Evolutionary conservation across 1,140 invertebrate species (phyloP), one percentile per base, ranked within the genome.

Genomic region (Eriocheir sinensis): DNA sequence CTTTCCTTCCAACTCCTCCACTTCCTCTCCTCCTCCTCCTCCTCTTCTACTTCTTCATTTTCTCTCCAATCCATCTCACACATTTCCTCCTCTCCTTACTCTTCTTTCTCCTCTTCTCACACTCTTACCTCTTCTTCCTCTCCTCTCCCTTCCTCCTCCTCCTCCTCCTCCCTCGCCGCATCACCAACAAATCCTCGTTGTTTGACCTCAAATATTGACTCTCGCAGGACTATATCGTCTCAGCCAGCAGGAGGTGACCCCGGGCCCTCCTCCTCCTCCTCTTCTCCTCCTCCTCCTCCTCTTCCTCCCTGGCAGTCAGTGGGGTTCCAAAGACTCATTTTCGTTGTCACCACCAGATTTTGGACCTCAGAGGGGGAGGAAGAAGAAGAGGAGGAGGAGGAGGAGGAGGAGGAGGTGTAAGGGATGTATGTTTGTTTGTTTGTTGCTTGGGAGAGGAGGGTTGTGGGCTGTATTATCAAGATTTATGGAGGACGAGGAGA

Each of bases 161-260:
- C n/a, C n/a, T 53, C n/a, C 60, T n/a, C 60, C 60, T 72, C 60
- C 27, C 60, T n/a, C 27, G 60, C 0, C 27, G 27, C 60, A 72
- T n/a, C 60, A 53, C 2, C 12, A 9, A 72, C 60, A 72, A 72
- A n/a, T 72, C 60, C 60, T n/a, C n/a, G 60, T 72, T 72, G 60
- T 72, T 72, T 72, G 60, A 72, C 60, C 60, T 72, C 21, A 72
- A 72, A 72, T 72, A 72, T 72, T 72, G 60, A 72, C 60, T 72
- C 60, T n/a, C 60, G 9, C 1, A 21, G 60, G 60, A 72, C 60
- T 72, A 12, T n/a, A n/a, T 72, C 60, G 60, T 72, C 60, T 72
- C 9, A 72, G 60, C 12, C 8, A 53, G 2, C 48, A 9, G 0
- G 60, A 72, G n/a, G 60, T 72, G 60, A 72, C 60, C 60, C n/a